Conservation (phyloP, 2,888 invertebrate species). For the Cecidostiba fungosa region DNA sequence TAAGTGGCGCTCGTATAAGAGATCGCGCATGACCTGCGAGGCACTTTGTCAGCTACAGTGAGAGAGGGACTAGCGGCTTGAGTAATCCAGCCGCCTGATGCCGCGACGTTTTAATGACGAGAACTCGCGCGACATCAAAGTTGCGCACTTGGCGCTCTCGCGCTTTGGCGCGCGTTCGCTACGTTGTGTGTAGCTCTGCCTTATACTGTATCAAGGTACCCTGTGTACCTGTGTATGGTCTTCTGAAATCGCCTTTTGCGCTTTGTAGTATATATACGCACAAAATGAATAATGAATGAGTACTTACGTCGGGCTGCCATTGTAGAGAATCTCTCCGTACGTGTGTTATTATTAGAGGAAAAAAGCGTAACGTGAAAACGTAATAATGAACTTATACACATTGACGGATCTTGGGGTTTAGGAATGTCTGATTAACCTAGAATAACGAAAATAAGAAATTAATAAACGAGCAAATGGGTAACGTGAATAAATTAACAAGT, state of each 20-base stretch:
- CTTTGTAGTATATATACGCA: too few relatives aligned
- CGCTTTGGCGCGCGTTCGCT: conserved; percentile 1
- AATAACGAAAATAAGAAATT: too few relatives aligned
- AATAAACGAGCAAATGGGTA: too few relatives aligned
- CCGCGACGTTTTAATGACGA: conserved; percentile 50
- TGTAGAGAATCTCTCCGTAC: neutral
- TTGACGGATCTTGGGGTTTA: neutral
- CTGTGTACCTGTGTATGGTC: neutral
- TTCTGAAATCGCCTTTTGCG: conserved; percentile 6
- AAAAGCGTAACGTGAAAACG: neutral
- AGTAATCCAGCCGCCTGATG: conserved; percentile 9
- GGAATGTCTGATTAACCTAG: neutral
- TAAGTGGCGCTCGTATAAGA: conserved; percentile 54
- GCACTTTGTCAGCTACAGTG: conserved; percentile 45
- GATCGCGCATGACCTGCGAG: conserved; percentile 44
- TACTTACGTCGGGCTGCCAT: neutral
- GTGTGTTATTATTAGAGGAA: neutral
- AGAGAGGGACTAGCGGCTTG: conserved; percentile 8
- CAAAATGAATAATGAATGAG: neutral
- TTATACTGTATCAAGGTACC: neutral
- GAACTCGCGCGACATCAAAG: conserved; percentile 33
- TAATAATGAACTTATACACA: neutral
- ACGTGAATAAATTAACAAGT: too few relatives aligned
- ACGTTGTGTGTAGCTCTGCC: neutral
- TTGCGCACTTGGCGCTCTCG: conserved; percentile 19